These are phyloP conservation scores for Catharus ustulatus DNA, from an alignment of 2,797 vertebrate species.

Conservation along the genomic window DNA sequence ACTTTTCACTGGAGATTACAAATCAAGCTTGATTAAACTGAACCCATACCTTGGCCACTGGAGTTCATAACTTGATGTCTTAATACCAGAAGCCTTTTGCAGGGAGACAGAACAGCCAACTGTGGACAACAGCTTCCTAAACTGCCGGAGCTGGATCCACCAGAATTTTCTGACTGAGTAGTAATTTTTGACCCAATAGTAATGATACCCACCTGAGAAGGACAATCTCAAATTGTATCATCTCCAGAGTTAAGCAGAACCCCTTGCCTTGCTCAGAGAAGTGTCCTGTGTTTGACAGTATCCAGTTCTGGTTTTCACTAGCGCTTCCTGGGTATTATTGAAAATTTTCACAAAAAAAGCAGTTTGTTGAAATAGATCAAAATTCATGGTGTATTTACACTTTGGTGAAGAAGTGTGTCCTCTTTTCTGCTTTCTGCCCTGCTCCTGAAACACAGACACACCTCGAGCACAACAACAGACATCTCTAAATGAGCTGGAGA, in stretches of 20 bases:
- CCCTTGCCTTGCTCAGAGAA: background rate
- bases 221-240: background rate
- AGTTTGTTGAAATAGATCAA: background rate
- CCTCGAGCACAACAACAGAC: background rate
- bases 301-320: background rate
- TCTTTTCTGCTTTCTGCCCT: background rate
- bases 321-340: background rate
- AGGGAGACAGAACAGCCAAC: background rate
- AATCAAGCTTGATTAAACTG: constrained; percentile 46
- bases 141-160: background rate
- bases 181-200: background rate
- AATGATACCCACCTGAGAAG: background rate
- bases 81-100: background rate
- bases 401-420: background rate
- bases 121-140: background rate
- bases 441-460: background rate
- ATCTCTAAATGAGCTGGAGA: background rate
- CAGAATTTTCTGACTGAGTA: background rate
- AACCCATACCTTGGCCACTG: constrained; percentile 7
- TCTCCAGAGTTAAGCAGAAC: background rate
- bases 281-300: background rate
- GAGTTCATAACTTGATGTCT: constrained; percentile 15
- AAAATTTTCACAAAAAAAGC: background rate
- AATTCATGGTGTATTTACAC: background rate
- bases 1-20: constrained; percentile 29